phyloP scores from a whole-genome alignment of 2,113 vertebrate genomes.

The Poeciliopsis prolifica region DNA sequence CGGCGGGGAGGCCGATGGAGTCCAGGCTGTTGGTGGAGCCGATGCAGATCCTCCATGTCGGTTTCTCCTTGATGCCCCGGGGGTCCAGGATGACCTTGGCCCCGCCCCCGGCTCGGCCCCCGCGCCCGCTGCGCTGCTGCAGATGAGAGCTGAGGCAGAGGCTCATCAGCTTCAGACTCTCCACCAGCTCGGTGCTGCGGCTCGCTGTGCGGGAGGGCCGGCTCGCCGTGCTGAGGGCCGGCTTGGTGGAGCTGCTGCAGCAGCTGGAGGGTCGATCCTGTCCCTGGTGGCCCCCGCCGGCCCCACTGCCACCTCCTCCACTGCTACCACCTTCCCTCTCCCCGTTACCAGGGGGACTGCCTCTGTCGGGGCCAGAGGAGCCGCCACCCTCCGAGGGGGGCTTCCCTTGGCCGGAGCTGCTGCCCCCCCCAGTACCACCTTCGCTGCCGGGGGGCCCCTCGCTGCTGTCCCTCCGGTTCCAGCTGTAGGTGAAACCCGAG shows the following conservation, averaged over 20 bases:
- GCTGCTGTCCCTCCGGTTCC: slow-evolving; percentile 93
- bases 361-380: slow-evolving; percentile 77
- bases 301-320: slow-evolving; percentile 74
- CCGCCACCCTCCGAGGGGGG: slow-evolving; percentile 81
- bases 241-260: slow-evolving; percentile 78
- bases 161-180: slow-evolving; percentile 94
- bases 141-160: slow-evolving; percentile 90
- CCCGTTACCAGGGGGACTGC: slow-evolving; percentile 80
- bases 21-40: slow-evolving; percentile 78
- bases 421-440: slow-evolving; percentile 82
- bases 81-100: slow-evolving; percentile 86
- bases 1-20: slow-evolving; percentile 70
- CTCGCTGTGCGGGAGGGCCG: slow-evolving; percentile 81
- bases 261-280: slow-evolving; percentile 84
- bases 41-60: slow-evolving; percentile 93
- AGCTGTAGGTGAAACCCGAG: slow-evolving; percentile 87
- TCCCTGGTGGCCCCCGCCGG: slow-evolving; percentile 77
- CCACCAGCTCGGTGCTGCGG: slow-evolving; percentile 85
- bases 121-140: slow-evolving; percentile 55
- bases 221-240: slow-evolving; percentile 61
- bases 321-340: slow-evolving; percentile 79
- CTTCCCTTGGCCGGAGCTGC: slow-evolving; percentile 82
- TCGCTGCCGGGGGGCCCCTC: slow-evolving; percentile 92
- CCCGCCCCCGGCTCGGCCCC: slow-evolving; percentile 4
- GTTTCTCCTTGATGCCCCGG: slow-evolving; percentile 89